A percentile compares a stretch with the other conserved stretches of the same genome.
Evolutionary conservation across 2,113 vertebrate genomes (phyloP).

Genomic region (Sapajus apella): DNA sequence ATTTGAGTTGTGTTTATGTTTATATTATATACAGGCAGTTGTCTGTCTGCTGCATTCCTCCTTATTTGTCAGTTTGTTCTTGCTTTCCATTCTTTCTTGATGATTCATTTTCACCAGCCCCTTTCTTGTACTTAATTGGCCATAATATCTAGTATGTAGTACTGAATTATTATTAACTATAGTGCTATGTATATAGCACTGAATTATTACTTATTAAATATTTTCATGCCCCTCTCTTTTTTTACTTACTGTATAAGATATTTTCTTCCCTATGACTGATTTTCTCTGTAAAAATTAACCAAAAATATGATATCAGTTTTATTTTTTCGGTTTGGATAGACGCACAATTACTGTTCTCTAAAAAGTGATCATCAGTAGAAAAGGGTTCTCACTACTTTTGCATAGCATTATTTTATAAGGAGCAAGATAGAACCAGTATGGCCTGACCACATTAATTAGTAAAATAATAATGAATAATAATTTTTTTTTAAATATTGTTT

Average conservation of each 20-base stretch:
- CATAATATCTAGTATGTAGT: neutral
- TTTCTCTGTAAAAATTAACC: constrained; percentile 6
- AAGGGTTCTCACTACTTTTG: neutral
- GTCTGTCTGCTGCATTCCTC: neutral
- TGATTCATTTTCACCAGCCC: neutral
- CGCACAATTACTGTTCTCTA: neutral
- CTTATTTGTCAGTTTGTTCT: neutral
- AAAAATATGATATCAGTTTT: neutral
- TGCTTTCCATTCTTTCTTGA: neutral
- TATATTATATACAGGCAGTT: neutral
- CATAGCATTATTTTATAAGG: constrained; percentile 9
- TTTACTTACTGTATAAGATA: neutral
- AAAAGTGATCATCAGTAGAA: constrained; percentile 11
- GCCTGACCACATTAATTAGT: neutral
- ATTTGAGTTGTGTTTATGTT: neutral
- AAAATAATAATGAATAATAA: constrained; percentile 25
- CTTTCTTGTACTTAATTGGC: neutral
- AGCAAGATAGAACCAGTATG: neutral
- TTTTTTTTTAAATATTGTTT: constrained; percentile 22
- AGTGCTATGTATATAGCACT: neutral
- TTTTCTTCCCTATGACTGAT: constrained; percentile 9
- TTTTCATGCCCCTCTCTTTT: neutral
- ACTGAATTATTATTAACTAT: constrained; percentile 1
- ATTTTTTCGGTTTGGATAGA: constrained; percentile 19
- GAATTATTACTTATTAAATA: constrained; percentile 2